These are phyloP conservation scores for Actinernus sp. DNA, from an alignment of 92 coral and sea anemone genomes.

Conservation along the genomic window DNA sequence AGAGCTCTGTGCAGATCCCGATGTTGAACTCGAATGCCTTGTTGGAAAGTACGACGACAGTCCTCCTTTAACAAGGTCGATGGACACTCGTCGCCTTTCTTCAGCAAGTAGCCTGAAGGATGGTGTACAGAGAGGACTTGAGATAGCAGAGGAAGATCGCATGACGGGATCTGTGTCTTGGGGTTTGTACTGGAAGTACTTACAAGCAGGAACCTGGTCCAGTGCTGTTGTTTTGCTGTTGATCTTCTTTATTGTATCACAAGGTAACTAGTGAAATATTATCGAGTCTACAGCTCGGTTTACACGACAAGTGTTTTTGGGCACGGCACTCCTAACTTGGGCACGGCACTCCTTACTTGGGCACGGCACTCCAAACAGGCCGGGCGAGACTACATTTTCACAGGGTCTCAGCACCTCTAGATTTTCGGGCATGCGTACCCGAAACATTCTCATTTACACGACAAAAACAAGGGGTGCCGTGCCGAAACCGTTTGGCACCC, in stretches of 20 bases:
- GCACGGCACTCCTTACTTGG: too few species aligned
- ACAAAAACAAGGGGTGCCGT: too few species aligned
- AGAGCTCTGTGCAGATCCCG: constrained; percentile 17
- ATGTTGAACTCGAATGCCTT: constrained; percentile 14
- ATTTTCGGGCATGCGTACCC: too few species aligned
- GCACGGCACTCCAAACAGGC: too few species aligned
- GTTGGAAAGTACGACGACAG: constrained; percentile 38
- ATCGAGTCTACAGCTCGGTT: too few species aligned
- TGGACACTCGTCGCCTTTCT: constrained; percentile 25
- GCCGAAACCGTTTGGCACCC: too few species aligned
- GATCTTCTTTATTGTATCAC: constrained; percentile 42
- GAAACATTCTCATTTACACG: too few species aligned
- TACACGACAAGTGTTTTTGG: too few species aligned
- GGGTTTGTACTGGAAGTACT: constrained; percentile 42
- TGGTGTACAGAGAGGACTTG: constrained; percentile 22
- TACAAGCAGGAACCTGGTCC: constrained; percentile 27
- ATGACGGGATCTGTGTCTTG: constrained; percentile 35
- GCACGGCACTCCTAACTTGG: too few species aligned
- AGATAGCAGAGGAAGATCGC: constrained; percentile 42
- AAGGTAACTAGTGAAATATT: too few species aligned
- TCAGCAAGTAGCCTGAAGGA: constrained; percentile 14
- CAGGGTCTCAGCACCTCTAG: too few species aligned
- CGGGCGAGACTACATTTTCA: too few species aligned
- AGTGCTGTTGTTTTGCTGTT: constrained; percentile 14
- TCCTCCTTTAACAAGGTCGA: constrained; percentile 29